Base-by-base conservation (phyloP, 2,113 vertebrate species). In the Ptyas mucosa region DNA sequence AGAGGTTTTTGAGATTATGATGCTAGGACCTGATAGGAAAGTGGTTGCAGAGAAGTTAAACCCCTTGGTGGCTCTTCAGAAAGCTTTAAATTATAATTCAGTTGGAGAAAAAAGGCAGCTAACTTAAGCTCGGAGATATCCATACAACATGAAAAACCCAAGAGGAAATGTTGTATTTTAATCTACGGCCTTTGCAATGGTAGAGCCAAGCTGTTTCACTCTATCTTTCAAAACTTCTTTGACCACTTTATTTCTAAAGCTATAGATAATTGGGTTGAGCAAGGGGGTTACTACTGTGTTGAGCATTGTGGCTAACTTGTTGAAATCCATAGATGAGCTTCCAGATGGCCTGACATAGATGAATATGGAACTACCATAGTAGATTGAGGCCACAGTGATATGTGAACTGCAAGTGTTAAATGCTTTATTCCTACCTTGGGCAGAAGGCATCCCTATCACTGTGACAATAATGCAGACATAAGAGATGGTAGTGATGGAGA, bases 391-490 rank as follows among this genome's bases (percentile, higher is more conserved):
- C 51, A 95, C 94, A 1, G 94, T 96, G 39, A 96, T 89, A 10
- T 96, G 96, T 11, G 96, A 96, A 12, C 91, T 93, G 85, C 96
- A 96, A 20, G 95, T 97, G 49, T 95, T 96, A 23, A 96, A 69
- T 24, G 95, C 94, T 52, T 96, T 96, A 24, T 94, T 92, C 49
- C 92, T 94, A 14, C 96, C 92, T 0, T 94, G 89, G 20, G 94
- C 39, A n/a, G 93, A 96, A 24, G 0, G 5, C 93, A 96, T 96
- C 57, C 94, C 94, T 87, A 95, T 93, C 61, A 97, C 94, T 0
- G 95, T 96, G 0, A 94, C 87, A 85, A 97, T 94, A 34, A 96
- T 95, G 26, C 5, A 46, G 9, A 61, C 55, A 0, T 96, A 96
- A 5, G 96, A 97, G 39, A 96, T 92, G 18, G 92, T 89, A 43